These are phyloP conservation scores for Pyrocephalus nanus DNA, from an alignment of 2,797 vertebrate species.

Conservation along the genomic window DNA sequence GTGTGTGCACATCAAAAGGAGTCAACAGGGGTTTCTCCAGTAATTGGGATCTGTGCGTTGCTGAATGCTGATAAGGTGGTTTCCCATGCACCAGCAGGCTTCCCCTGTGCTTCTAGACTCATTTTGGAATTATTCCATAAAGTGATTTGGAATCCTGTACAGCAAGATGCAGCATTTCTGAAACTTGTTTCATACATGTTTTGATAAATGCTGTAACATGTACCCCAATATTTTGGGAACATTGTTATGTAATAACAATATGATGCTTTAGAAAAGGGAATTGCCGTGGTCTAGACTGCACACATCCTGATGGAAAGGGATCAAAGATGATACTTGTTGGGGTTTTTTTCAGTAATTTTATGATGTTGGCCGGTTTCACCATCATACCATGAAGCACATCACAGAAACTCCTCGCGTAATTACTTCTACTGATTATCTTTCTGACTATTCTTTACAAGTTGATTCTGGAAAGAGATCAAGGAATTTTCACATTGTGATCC, in stretches of 20 bases:
- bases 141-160: background rate
- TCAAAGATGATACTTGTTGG: background rate
- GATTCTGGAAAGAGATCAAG: background rate
- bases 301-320: background rate
- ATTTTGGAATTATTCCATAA: background rate
- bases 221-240: background rate
- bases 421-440: background rate
- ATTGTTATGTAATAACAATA: too few species aligned
- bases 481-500: background rate
- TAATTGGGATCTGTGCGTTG: background rate
- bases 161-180: background rate
- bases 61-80: background rate
- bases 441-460: background rate
- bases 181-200: background rate
- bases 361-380: background rate
- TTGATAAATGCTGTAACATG: background rate
- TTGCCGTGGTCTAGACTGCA: background rate
- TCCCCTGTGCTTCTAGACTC: background rate
- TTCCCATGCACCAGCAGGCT: background rate
- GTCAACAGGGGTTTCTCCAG: background rate
- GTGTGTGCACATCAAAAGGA: background rate
- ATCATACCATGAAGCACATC: background rate
- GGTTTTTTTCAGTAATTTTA: background rate
- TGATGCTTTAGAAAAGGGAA: background rate
- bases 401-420: background rate